Percentiles rank a stretch among this genome's conserved stretches.
Conservation (phyloP, 2,797 vertebrate species). For the Premnoplex brunnescens region DNA sequence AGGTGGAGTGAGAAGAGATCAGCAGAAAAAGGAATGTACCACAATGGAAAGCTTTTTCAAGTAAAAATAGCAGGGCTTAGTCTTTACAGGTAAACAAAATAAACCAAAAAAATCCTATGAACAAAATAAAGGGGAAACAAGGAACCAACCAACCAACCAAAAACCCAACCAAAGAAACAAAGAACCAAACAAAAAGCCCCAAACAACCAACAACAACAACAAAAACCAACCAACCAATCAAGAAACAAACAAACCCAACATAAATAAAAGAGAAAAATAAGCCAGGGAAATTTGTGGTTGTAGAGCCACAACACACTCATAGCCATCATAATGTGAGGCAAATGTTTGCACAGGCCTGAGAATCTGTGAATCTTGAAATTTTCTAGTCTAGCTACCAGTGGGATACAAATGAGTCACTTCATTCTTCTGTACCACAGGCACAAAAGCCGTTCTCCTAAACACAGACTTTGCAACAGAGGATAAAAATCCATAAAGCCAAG, state of each 20-base stretch:
- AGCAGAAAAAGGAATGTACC: background rate
- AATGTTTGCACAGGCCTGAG: background rate
- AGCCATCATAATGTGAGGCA: background rate
- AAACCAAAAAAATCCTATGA: background rate
- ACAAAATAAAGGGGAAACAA: background rate
- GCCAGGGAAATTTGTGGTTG: background rate
- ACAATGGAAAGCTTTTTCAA: background rate
- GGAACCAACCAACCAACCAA: background rate
- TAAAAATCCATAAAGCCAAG: background rate
- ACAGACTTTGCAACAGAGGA: background rate
- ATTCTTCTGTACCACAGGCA: background rate
- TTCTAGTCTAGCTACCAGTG: background rate
- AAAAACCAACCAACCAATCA: background rate
- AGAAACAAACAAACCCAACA: background rate
- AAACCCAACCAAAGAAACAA: background rate
- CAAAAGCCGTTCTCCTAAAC: background rate
- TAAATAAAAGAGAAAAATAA: background rate
- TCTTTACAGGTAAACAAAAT: background rate
- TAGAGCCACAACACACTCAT: background rate
- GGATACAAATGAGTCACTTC: background rate
- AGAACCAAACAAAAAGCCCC: rapidly evolving
- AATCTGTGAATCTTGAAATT: background rate
- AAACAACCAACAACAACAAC: background rate
- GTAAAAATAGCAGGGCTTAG: background rate
- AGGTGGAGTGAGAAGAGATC: background rate